phyloP scores from a whole-genome alignment of 1,140 invertebrate species.

The Drosophila eugracilis region DNA sequence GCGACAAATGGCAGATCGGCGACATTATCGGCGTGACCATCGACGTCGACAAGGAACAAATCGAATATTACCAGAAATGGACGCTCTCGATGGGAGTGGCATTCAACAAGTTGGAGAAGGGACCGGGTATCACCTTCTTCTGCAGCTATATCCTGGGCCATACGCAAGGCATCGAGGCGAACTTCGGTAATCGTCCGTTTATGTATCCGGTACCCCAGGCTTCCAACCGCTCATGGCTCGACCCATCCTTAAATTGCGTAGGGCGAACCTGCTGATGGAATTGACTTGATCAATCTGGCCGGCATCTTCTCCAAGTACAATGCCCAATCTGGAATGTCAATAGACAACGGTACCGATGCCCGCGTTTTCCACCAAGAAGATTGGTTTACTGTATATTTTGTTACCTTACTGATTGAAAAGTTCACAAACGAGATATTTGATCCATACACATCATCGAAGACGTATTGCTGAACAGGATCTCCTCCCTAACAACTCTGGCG shows the following conservation, averaged over 20 bases:
- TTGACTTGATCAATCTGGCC: conserved; percentile 87
- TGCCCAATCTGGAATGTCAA: conserved; percentile 17
- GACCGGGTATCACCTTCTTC: conserved; percentile 91
- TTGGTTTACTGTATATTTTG: conserved; percentile 85
- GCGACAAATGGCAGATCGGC: conserved; percentile 91
- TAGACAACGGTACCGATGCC: conserved; percentile 23
- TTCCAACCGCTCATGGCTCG: conserved; percentile 89
- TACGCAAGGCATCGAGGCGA: conserved; percentile 91
- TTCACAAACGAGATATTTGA: conserved; percentile 86
- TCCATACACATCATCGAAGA: conserved; percentile 87
- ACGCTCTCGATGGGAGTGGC: conserved; percentile 89
- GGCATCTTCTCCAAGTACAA: conserved; percentile 81
- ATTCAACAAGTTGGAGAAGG: conserved; percentile 89
- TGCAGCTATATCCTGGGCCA: conserved; percentile 91
- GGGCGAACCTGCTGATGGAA: conserved; percentile 86
- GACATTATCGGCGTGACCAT: conserved; percentile 93
- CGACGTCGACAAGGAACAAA: conserved; percentile 89
- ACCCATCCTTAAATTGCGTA: conserved; percentile 86
- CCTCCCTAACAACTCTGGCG: conserved; percentile 70
- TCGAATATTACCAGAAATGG: conserved; percentile 91
- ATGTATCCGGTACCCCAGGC: conserved; percentile 89
- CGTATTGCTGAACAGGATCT: conserved; percentile 85
- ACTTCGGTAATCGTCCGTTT: conserved; percentile 91
- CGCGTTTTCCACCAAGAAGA: conserved; percentile 78
- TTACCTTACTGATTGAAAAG: conserved; percentile 86